Base-by-base conservation (phyloP, 2,888 invertebrate genomes). In the Rotaria socialis region DNA sequence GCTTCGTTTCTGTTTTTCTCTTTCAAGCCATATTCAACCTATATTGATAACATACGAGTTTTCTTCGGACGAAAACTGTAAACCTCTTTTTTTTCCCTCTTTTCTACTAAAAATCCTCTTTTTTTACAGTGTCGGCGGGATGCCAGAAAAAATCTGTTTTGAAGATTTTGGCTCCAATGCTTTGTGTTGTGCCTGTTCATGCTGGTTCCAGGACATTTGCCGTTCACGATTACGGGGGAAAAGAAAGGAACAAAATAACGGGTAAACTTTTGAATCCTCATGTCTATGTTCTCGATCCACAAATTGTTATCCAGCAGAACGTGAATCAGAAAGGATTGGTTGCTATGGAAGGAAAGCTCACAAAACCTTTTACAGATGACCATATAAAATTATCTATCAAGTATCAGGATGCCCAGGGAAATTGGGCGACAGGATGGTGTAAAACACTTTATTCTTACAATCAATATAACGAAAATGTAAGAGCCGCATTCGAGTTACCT, bases 241-340 rank as follows among this genome's bases (percentile, higher is more conserved):
- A 58, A 24, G 24, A 7, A 58, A 22, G 24, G 50, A 11, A 52
- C 8, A 52, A 52, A 52, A 52, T 1, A 52, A 52, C 50, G 58
- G 58, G 58, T 58, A 58, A 58, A 58, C 24, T 58, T 58, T 24
- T 58, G 58, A 58, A 58, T 2, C 58, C 24, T 58, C 24, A 58
- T 58, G 58, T 58, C 58, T 58, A 58, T 58, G 58, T 24, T 58
- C 58, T 58, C n/a, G 58, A 58, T 58, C 58, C 58, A 58, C 58
- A 24, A 58, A n/a, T 58, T 58, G 58, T 58, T 58, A 58, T 58
- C 58, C 58, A 58, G 58, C 58, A 58, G 58, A 22, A 58, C 24
- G 24, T n/a, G 58, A 58, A 24, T 58, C 58, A 58, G n/a, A 58
- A 58, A 58, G 58, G 58, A 58, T 58, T 58, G 58, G 58, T 58